Evolutionary conservation across 2,797 vertebrate species (phyloP).

Genomic region (Parauchenoglanis punctatus): DNA sequence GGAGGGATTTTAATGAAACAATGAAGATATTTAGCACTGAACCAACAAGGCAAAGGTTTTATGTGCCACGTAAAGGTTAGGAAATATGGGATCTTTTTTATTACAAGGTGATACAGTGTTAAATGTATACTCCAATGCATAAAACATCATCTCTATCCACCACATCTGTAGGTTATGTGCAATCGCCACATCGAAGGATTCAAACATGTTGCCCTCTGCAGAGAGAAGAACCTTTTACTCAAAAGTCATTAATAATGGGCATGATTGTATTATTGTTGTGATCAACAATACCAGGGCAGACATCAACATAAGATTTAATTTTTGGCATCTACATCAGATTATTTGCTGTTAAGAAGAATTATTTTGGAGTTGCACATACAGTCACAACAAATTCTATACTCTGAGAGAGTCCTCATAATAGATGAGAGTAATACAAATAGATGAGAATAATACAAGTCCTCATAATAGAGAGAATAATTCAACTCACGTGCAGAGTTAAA

Average conservation of each 20-base stretch:
- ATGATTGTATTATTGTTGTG: neutral
- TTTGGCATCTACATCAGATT: neutral
- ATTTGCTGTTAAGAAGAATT: neutral
- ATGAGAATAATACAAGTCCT: too few relatives aligned
- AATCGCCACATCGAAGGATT: neutral
- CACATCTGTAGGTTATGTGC: constrained; percentile 7
- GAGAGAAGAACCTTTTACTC: neutral
- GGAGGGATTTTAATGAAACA: neutral
- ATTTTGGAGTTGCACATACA: neutral
- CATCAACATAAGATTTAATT: neutral
- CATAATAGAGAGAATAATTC: too few relatives aligned
- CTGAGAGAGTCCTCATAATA: too few relatives aligned
- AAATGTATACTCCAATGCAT: neutral
- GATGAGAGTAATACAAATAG: too few relatives aligned
- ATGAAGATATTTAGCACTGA: neutral
- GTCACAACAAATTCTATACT: too few relatives aligned
- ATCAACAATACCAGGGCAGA: neutral
- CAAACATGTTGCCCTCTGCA: neutral
- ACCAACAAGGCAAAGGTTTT: neutral
- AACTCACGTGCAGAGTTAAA: too few relatives aligned
- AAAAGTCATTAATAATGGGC: neutral
- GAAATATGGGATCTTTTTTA: neutral
- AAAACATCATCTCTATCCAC: neutral
- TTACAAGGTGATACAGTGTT: neutral
- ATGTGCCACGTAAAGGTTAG: neutral